Evolutionary conservation across 2,113 vertebrate genomes (phyloP), one percentile per base, ranked within the genome.

Genomic region (Atlantisia rogersi): DNA sequence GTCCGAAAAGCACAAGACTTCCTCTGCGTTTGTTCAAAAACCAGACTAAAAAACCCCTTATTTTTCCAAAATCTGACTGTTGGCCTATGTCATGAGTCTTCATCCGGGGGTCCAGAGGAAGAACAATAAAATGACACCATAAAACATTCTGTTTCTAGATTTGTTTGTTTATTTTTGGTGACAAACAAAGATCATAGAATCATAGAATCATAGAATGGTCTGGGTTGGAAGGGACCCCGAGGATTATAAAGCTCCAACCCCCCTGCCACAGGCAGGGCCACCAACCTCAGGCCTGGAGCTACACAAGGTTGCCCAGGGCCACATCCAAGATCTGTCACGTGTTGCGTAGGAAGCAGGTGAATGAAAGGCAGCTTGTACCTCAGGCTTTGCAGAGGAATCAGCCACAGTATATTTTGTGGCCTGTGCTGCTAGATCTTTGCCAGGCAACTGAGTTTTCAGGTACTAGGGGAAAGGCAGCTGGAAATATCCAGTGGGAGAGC

Each of bases 291-390:
- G 35, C 35, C 35, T 35, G 35, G 35, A 35, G 6, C 35, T 35
- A 35, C 35, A 35, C 35, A 35, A 35, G 35, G 35, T 35, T 35
- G 35, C 35, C 35, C 35, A 35, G 35, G 35, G 35, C 35, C 35
- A 35, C 35, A 35, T 35, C 35, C 35, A 35, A 35, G 35, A 24
- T 32, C 11, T 58, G 17, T 24, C 7, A 39, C 77, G 22, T 20
- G 68, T 42, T 2, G 0, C 3, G 4, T 15, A 65, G 40, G 60
- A 82, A 69, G 32, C 0, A 62, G 44, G 18, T 2, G 21, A 62
- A 32, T 35, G 15, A 89, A 26, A 64, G 2, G 3, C 5, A 25
- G 13, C 31, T 60, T 60, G 22, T 56, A 13, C 5, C 11, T 64
- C 32, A 17, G 0, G 2, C 39, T 94, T 83, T 64, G 50, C 40